Conservation (phyloP, 2,797 vertebrate genomes). For the Tinamus major region DNA sequence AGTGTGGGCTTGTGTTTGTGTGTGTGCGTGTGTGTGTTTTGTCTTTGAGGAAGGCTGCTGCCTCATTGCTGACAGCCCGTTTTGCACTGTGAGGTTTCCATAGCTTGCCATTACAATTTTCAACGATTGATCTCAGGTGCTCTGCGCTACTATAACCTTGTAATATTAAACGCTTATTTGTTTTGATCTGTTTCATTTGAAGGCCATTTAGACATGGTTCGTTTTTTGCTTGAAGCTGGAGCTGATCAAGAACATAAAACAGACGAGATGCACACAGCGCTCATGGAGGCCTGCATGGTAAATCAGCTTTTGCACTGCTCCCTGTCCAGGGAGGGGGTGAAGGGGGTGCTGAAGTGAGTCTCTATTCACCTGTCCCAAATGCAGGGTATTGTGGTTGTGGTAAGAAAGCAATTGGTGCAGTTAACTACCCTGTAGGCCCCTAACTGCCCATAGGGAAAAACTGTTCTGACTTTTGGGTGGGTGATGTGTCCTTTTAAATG, state of each 20-base stretch:
- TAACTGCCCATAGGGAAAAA: neutral
- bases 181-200: conserved; percentile 62
- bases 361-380: neutral
- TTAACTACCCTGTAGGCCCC: neutral
- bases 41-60: neutral
- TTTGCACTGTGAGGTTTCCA: neutral
- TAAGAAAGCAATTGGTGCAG: neutral
- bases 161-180: neutral
- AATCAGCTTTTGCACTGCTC: conserved; percentile 48
- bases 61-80: neutral
- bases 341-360: neutral
- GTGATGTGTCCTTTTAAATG: neutral
- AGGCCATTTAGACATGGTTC: conserved; percentile 99
- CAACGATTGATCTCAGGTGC: neutral
- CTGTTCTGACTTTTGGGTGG: rapidly evolving
- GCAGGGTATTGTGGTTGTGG: neutral
- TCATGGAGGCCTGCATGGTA: conserved; percentile 99
- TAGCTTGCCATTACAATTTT: too few species aligned
- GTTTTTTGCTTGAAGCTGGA: conserved; percentile 97
- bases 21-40: too few species aligned
- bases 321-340: neutral
- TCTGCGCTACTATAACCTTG: neutral
- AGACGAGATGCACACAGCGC: conserved; percentile 98
- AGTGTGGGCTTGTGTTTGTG: neutral
- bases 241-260: conserved; percentile 99